Evolutionary conservation across 2,113 vertebrate species (phyloP).

Genomic region (Vulpes lagopus): DNA sequence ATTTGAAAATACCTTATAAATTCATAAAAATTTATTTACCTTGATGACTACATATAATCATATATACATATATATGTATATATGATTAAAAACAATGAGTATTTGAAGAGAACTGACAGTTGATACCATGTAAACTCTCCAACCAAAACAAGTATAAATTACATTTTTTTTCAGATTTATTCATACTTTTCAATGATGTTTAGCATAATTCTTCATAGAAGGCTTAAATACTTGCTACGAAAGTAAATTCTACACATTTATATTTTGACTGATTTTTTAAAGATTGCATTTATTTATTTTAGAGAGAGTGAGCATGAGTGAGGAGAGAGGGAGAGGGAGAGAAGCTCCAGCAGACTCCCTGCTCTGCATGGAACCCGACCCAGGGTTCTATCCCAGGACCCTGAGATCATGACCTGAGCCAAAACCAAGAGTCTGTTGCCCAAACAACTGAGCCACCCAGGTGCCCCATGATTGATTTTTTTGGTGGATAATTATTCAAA

Average conservation of each 20-base stretch:
- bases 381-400: neutral
- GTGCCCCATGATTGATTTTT: neutral
- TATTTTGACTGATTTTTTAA: neutral
- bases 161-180: neutral
- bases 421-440: neutral
- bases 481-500: neutral
- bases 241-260: neutral
- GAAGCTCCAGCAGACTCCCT: neutral
- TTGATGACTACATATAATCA: neutral
- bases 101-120: neutral
- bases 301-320: neutral
- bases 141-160: neutral
- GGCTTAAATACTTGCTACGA: neutral
- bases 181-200: neutral
- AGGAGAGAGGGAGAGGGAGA: neutral
- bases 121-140: neutral
- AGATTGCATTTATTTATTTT: neutral
- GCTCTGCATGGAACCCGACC: neutral
- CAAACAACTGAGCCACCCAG: neutral
- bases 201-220: neutral
- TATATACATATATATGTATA: neutral
- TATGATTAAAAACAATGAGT: neutral
- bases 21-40: neutral
- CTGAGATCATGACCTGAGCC: neutral
- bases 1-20: conserved; percentile 11